phyloP scores from a whole-genome alignment of 2,797 vertebrate species.

The Salarias fasciatus region DNA sequence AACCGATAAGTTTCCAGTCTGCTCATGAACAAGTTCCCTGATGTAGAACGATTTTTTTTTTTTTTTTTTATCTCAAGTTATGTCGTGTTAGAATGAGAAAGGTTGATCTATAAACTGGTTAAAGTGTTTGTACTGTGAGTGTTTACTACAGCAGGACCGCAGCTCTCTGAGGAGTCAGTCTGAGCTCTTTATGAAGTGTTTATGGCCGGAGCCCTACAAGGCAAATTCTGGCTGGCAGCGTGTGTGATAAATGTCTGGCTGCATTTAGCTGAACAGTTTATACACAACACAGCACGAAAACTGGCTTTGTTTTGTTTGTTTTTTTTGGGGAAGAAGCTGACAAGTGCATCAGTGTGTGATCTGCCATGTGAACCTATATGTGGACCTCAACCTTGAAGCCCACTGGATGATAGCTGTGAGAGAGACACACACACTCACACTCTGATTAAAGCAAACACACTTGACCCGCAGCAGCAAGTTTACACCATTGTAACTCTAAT shows the following conservation, averaged over 20 bases:
- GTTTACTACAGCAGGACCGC: constrained; percentile 15
- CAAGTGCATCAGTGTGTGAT: constrained; percentile 51
- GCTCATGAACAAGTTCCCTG: too few species aligned
- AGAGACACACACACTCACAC: constrained; percentile 13
- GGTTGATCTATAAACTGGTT: background rate
- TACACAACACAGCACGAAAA: constrained; percentile 29
- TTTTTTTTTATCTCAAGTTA: too few species aligned
- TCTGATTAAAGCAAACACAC: constrained; percentile 53
- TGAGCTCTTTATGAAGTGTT: constrained; percentile 52
- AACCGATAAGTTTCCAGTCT: too few species aligned
- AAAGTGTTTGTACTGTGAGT: too few species aligned
- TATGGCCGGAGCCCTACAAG: constrained; percentile 13
- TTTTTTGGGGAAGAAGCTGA: constrained; percentile 15
- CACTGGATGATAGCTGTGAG: constrained; percentile 30
- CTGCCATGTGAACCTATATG: constrained; percentile 38
- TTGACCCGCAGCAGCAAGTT: constrained; percentile 48
- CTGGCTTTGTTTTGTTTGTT: constrained; percentile 3
- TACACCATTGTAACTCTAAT: constrained; percentile 43
- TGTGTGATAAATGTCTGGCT: constrained; percentile 38
- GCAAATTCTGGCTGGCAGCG: constrained; percentile 22
- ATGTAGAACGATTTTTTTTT: too few species aligned
- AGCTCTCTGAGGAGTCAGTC: constrained; percentile 12
- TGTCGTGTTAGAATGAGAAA: too few species aligned
- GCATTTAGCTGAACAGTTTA: constrained; percentile 12
- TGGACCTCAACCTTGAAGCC: constrained; percentile 26